A percentile compares a stretch with the other conserved stretches of the same genome.
Evolutionary conservation across 2,113 vertebrate genomes (phyloP).

Genomic region (Caretta caretta): DNA sequence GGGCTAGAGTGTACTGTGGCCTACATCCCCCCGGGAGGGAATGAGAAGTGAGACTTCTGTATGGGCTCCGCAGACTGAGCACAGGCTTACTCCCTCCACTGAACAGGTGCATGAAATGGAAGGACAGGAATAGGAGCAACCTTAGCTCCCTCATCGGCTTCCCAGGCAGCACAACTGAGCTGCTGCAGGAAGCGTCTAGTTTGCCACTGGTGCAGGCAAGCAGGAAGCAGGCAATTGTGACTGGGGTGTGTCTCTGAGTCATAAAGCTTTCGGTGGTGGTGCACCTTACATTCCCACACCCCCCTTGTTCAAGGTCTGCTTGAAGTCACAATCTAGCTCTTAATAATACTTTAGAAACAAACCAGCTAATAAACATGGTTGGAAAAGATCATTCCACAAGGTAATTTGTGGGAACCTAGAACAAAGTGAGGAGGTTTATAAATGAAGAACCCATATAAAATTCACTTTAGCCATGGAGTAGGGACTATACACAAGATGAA

Average conservation of each 20-base stretch:
- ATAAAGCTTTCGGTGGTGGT: not conserved
- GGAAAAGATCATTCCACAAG: not conserved
- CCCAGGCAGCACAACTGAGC: conserved; percentile 12
- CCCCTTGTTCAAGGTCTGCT: not conserved
- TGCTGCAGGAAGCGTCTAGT: not conserved
- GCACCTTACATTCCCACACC: not conserved
- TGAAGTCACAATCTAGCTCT: not conserved
- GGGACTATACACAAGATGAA: not conserved
- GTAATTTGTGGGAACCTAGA: not conserved
- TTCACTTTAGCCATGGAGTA: not conserved
- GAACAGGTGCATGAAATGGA: not conserved
- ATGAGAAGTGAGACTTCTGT: not conserved
- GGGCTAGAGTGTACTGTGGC: not conserved
- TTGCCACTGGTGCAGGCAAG: not conserved
- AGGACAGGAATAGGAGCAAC: not conserved
- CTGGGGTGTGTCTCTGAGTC: conserved; percentile 31
- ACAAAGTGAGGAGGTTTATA: not conserved
- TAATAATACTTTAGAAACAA: not conserved
- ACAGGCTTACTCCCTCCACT: not conserved
- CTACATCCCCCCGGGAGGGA: not conserved
- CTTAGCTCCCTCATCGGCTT: not conserved
- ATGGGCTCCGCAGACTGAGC: not conserved
- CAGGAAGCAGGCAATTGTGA: conserved; percentile 12
- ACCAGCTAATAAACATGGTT: not conserved
- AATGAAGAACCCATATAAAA: not conserved